phyloP scores from a whole-genome alignment of 2,113 vertebrate genomes.

The Copsychus sechellarum region DNA sequence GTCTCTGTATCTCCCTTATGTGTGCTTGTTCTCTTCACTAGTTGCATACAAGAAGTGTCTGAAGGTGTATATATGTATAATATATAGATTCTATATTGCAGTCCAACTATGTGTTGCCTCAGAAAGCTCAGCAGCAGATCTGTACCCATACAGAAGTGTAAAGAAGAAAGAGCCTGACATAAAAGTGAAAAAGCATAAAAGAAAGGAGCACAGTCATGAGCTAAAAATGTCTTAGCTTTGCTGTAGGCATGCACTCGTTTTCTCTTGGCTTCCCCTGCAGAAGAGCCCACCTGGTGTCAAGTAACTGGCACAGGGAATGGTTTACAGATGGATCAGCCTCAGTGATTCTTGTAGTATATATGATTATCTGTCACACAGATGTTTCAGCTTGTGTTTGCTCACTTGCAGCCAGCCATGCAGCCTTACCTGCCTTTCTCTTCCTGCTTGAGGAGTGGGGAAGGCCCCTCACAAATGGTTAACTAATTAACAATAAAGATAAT shows the following conservation, averaged over 20 bases:
- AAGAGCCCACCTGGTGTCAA: conserved; percentile 70
- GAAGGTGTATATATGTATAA: neutral
- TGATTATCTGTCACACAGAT: conserved; percentile 75
- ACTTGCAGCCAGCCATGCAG: conserved; percentile 21
- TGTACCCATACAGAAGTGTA: neutral
- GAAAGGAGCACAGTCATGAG: conserved; percentile 23
- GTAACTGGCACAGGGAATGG: conserved; percentile 41
- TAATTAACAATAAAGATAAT: neutral
- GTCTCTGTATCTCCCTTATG: neutral
- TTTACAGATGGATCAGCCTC: conserved; percentile 64
- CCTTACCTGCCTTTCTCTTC: neutral
- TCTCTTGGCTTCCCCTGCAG: conserved; percentile 53
- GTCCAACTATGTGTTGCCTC: neutral
- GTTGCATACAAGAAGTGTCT: neutral
- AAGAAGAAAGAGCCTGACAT: conserved; percentile 23
- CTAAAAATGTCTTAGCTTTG: conserved; percentile 40
- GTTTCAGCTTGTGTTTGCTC: conserved; percentile 63
- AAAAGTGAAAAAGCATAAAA: conserved; percentile 35
- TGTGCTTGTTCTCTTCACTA: neutral
- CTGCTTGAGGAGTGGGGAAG: neutral
- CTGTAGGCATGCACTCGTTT: conserved; percentile 25
- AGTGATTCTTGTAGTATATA: conserved; percentile 28
- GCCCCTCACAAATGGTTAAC: conserved; percentile 58
- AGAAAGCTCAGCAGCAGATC: neutral
- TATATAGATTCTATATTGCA: neutral